A percentile compares a stretch with the other conserved stretches of the same genome.
phyloP scores from a whole-genome alignment of 30 jellyfish, hydroid and myxozoan species.

The Chrysaora quinquecirrha region DNA sequence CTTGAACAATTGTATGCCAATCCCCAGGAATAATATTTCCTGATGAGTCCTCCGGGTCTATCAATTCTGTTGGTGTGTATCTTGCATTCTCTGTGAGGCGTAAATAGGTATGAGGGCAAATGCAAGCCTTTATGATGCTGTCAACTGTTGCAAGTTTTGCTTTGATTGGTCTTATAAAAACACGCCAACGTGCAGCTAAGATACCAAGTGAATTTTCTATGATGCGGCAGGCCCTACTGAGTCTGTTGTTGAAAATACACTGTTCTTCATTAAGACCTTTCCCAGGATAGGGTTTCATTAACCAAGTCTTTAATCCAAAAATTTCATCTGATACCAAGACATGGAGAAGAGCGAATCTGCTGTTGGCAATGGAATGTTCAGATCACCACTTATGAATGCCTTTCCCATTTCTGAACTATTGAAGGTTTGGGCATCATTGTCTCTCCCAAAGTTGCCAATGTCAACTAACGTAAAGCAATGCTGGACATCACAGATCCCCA shows the following conservation, averaged over 20 bases:
- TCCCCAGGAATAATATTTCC: slow-evolving; percentile 25
- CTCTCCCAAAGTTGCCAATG: slow-evolving; percentile 55
- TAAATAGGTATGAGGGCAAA: slow-evolving; percentile 72
- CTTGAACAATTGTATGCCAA: slow-evolving; percentile 20
- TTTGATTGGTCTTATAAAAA: slow-evolving; percentile 43
- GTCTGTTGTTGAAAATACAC: slow-evolving; percentile 43
- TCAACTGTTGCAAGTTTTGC: slow-evolving; percentile 66
- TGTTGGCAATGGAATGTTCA: slow-evolving; percentile 36
- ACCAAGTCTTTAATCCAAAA: slow-evolving; percentile 61
- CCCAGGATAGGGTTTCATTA: slow-evolving; percentile 68
- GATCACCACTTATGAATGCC: slow-evolving; percentile 7
- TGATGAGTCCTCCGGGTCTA: slow-evolving; percentile 19
- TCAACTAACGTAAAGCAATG: slow-evolving; percentile 43
- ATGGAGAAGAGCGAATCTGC: slow-evolving; percentile 10
- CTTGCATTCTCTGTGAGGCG: slow-evolving; percentile 62
- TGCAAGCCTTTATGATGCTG: slow-evolving; percentile 47
- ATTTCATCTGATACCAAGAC: slow-evolving; percentile 67
- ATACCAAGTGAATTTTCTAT: slow-evolving; percentile 42
- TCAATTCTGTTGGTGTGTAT: slow-evolving; percentile 58
- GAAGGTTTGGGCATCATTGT: slow-evolving; percentile 54
- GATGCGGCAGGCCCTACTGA: slow-evolving; percentile 39
- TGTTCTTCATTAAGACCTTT: slow-evolving; percentile 15
- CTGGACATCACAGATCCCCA: slow-evolving; percentile 50
- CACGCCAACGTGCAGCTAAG: slow-evolving; percentile 42
- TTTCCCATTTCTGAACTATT: slow-evolving; percentile 14